Percentiles rank a stretch among this genome's conserved stretches.
Evolutionary conservation across 2,888 invertebrate genomes (phyloP).

Genomic region (Eupithecia inturbata): DNA sequence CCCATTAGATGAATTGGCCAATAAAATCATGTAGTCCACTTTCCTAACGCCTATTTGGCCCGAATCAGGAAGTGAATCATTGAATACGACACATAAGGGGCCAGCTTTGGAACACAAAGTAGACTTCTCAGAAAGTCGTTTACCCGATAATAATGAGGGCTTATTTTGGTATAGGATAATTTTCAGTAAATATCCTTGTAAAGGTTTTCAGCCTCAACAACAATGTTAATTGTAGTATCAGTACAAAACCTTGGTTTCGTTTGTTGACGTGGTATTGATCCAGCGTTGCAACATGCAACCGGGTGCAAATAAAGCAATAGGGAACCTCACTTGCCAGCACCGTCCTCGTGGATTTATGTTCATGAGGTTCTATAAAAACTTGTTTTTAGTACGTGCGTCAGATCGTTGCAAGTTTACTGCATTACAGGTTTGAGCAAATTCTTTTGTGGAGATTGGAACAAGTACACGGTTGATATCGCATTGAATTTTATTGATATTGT

Average conservation of each 20-base stretch:
- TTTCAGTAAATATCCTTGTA: conserved; percentile 8
- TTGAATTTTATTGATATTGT: conserved; percentile 5
- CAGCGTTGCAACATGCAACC: conserved; percentile 12
- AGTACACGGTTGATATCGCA: not conserved
- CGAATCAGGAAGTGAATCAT: conserved; percentile 14
- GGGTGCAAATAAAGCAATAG: conserved; percentile 11
- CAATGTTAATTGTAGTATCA: conserved; percentile 6
- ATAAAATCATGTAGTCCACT: conserved; percentile 17
- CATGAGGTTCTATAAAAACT: conserved; percentile 23
- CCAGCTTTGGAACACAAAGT: conserved; percentile 6
- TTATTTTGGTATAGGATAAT: conserved; percentile 1
- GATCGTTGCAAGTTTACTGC: conserved; percentile 14
- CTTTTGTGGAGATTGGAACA: conserved; percentile 6
- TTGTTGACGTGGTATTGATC: conserved; percentile 28
- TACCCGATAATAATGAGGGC: not conserved
- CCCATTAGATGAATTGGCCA: conserved; percentile 20
- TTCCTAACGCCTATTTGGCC: conserved; percentile 5
- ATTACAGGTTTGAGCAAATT: conserved; percentile 14
- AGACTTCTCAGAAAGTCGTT: not conserved
- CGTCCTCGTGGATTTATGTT: conserved; percentile 16
- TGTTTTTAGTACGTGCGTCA: conserved; percentile 25
- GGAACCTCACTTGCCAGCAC: conserved; percentile 29
- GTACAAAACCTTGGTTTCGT: conserved; percentile 13
- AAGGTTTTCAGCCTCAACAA: conserved; percentile 15
- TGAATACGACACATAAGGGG: conserved; percentile 8